phyloP scores from a whole-genome alignment of 2,113 vertebrate genomes.

The Pomatorhinus ruficollis region DNA sequence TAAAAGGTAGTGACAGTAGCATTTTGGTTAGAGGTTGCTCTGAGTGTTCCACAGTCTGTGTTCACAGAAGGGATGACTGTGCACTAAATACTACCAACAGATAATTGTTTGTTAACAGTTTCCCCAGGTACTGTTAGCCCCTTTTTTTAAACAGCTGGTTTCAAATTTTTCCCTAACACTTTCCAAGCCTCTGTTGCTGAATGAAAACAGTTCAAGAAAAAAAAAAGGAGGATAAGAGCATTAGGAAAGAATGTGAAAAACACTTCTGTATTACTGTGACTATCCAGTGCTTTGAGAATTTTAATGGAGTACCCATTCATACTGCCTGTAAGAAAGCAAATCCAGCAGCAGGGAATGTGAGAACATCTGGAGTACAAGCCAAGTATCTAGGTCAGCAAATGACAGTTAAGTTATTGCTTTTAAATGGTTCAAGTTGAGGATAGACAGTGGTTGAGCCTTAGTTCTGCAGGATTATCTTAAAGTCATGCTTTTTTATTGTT shows the following conservation, averaged over 20 bases:
- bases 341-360: background rate
- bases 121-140: background rate
- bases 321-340: conserved; percentile 15
- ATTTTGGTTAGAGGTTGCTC: background rate
- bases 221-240: background rate
- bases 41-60: background rate
- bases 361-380: conserved; percentile 32
- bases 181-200: background rate
- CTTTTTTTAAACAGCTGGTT: background rate
- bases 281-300: background rate
- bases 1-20: background rate
- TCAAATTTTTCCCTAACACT: background rate
- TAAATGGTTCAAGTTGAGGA: background rate
- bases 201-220: background rate
- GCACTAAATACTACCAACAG: background rate
- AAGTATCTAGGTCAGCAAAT: conserved; percentile 36
- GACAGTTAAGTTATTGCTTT: background rate
- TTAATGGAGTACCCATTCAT: background rate
- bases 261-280: background rate
- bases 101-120: background rate
- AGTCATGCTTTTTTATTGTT: background rate
- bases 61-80: background rate
- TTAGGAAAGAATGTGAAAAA: background rate
- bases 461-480: conserved; percentile 19
- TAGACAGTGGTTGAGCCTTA: background rate